Base-by-base conservation (phyloP, 2,113 vertebrate genomes). In the Oncorhynchus tshawytscha region DNA sequence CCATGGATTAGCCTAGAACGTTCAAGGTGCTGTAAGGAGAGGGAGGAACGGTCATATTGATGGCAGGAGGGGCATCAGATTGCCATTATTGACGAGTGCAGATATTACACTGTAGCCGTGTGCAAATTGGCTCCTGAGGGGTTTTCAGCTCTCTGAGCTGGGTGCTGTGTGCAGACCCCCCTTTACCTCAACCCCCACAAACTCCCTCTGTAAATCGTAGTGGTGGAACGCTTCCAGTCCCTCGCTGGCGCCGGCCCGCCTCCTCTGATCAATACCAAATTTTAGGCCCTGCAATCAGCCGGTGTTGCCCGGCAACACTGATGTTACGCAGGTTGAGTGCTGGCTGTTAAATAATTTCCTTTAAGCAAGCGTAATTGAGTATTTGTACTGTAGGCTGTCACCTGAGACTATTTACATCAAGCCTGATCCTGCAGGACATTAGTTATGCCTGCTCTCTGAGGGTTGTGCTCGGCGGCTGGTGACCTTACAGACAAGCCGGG, bases 51-150 rank as follows among this genome's bases (percentile, higher is more conserved):
- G 93, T 95, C 95, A 94, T 95, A 94, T 95, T 96, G 95, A 95
- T 95, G 94, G 93, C 91, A 93, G 92, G 92, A 92, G 93, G 93
- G 95, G 95, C 95, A 96, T 96, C 94, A 96, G 94, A 96, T 96
- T 96, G 95, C 95, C 94, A 95, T 96, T 98, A 98, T 98, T 97
- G 96, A 97, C 96, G 95, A 94, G 93, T 94, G 94, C 94, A 96
- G 95, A 96, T 96, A 96, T 96, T 96, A 94, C 94, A 94, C 94
- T 95, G 95, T 96, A 95, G 95, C 92, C 91, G 93, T 95, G 95
- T 96, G 95, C 96, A 98, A 98, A 98, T 98, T 97, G 95, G 96
- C 95, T 98, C 95, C 96, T 95, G 94, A 95, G 96, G 96, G 96
- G 94, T 45, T 95, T 95, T 89, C 83, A 84, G 27, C 86, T 91